phyloP scores from a whole-genome alignment of 2,888 invertebrate species.

The Tanytarsus gracilentus region DNA sequence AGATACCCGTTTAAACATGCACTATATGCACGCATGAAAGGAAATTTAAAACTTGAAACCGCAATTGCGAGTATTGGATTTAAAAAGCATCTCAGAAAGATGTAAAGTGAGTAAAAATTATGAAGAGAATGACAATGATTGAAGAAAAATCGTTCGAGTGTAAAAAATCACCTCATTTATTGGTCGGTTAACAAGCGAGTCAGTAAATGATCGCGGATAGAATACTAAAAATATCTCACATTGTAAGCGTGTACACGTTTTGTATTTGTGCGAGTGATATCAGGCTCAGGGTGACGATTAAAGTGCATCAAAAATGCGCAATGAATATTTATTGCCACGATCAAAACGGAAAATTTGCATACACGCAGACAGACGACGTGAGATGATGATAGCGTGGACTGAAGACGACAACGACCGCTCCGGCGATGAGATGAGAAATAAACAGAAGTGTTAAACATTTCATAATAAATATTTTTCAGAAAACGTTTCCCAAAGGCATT shows the following conservation, averaged over 20 bases:
- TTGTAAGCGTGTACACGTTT: no score
- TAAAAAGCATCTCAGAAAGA: neutral
- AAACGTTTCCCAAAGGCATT: neutral
- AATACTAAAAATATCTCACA: no score
- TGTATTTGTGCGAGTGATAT: no score
- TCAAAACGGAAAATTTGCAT: neutral
- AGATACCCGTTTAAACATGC: no score
- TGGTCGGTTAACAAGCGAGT: constrained; percentile 6
- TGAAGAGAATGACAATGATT: constrained; percentile 5
- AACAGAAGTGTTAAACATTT: constrained; percentile 18
- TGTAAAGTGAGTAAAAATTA: neutral
- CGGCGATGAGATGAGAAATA: neutral
- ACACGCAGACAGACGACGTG: no score
- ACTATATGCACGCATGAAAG: neutral
- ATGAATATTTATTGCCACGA: constrained; percentile 6
- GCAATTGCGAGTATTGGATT: neutral
- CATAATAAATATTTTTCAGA: constrained; percentile 12
- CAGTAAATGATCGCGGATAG: no score
- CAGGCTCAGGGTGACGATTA: no score
- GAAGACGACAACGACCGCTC: no score
- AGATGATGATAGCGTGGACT: no score
- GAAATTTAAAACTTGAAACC: constrained; percentile 6
- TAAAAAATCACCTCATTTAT: constrained; percentile 3
- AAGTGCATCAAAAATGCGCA: constrained; percentile 3
- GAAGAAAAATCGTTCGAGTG: neutral